Base-by-base conservation (phyloP, 1,140 invertebrate species). In the Lucilia cuprina region DNA sequence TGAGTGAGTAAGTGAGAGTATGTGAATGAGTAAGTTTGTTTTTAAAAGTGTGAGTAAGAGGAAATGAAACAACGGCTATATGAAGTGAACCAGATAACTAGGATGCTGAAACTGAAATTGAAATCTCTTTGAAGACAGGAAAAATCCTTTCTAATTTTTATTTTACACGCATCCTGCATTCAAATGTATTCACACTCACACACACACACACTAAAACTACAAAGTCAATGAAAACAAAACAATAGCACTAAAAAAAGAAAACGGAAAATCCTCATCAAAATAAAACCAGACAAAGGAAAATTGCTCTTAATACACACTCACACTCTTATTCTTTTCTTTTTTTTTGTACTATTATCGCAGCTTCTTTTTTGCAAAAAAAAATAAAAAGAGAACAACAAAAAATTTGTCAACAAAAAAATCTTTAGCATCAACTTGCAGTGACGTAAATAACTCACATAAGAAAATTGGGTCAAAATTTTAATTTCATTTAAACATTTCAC, bases 1-100 rank as follows among this genome's bases (percentile, higher is more conserved):
- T 60, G 55, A 17, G 55, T 60, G n/a, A n/a, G 14, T 7, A 17
- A 60, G 14, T 60, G 55, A 17, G 55, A 60, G 55, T 60, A n/a
- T 21, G 19, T 70, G 7, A 12, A 25, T 21, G 65, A 70, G 65
- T 70, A 12, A 10, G 65, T 49, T 49, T 80, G 41, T 49, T 30
- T 30, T 30, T 1, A 30, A 30, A 13, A 41, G 34, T 78, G 17
- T 7, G 35, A 78, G 77, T 80, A 41, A 80, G 41, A 80, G 77
- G 77, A 80, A 80, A 80, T 80, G 77, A 80, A 80, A 80, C 77
- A 80, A 41, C 77, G 21, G 2, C 47, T 50, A 7, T 5, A 80
- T 50, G 77, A 80, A 50, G 77, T 49, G 77, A 80, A 80, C 77
- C 12, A 80, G 77, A 80, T 80, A 80, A 80, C 77, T 50, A 80